Conservation (phyloP, 2,888 invertebrate species). For the Caenorhabditis sp. region DNA sequence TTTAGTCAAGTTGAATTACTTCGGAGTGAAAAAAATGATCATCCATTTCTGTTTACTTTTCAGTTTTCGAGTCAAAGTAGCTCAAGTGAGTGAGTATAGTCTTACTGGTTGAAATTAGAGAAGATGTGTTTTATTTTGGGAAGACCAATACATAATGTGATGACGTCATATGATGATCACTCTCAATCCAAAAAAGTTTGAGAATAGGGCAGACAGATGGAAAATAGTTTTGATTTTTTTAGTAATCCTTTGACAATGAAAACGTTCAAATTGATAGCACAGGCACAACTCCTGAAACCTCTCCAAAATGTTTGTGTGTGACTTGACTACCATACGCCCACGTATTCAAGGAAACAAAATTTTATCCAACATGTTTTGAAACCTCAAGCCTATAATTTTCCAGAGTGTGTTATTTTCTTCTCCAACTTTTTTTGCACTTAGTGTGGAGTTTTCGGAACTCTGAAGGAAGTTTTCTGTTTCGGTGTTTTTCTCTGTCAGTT, state of each 20-base stretch:
- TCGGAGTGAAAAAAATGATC: not conserved
- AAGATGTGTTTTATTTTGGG: conserved; percentile 16
- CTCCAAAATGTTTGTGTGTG: too few relatives aligned
- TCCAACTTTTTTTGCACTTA: not conserved
- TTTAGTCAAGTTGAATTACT: conserved; percentile 1
- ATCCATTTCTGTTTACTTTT: not conserved
- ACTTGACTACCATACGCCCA: too few relatives aligned
- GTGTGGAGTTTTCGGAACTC: not conserved
- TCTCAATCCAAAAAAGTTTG: too few relatives aligned
- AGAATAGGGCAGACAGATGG: too few relatives aligned
- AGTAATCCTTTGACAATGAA: too few relatives aligned
- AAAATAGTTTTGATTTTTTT: too few relatives aligned
- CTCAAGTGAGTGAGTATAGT: conserved; percentile 22
- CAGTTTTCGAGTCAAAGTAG: conserved; percentile 11
- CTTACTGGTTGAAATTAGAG: conserved; percentile 29
- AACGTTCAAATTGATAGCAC: too few relatives aligned
- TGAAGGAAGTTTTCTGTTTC: conserved; percentile 1
- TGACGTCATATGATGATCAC: conserved; percentile 4
- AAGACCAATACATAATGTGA: not conserved
- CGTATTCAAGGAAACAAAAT: not conserved
- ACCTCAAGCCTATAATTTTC: conserved; percentile 20
- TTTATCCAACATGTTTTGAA: not conserved
- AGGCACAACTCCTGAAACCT: too few relatives aligned
- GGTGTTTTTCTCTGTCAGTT: not conserved
- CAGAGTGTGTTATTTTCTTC: conserved; percentile 7